Evolutionary conservation across 2,113 vertebrate species (phyloP).

Genomic region (Perca schrenkii): DNA sequence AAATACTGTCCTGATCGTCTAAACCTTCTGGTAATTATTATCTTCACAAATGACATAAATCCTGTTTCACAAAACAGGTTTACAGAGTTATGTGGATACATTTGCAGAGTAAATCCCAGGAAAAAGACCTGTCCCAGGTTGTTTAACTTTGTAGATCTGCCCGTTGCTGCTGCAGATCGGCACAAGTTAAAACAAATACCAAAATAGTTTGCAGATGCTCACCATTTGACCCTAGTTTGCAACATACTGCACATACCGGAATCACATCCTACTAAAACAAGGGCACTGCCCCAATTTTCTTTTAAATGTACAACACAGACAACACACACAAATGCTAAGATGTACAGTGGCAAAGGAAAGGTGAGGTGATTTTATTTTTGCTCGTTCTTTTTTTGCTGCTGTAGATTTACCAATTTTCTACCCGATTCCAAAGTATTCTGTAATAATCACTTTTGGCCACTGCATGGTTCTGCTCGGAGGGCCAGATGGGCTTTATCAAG

Average conservation of each 20-base stretch:
- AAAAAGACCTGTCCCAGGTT: neutral
- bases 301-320: slow-evolving; percentile 64
- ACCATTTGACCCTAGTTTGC: slow-evolving; percentile 49
- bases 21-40: slow-evolving; percentile 4
- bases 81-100: neutral
- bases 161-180: slow-evolving; percentile 21
- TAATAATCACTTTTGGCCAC: slow-evolving; percentile 41
- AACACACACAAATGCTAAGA: slow-evolving; percentile 51
- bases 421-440: slow-evolving; percentile 30
- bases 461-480: neutral
- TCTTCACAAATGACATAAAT: slow-evolving; percentile 3
- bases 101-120: neutral
- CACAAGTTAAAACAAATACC: slow-evolving; percentile 38
- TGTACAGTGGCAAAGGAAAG: slow-evolving; percentile 39
- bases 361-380: slow-evolving; percentile 2
- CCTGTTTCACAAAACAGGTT: neutral
- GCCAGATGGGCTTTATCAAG: slow-evolving; percentile 49
- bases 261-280: slow-evolving; percentile 52
- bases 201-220: slow-evolving; percentile 29
- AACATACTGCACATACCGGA: slow-evolving; percentile 50
- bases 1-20: slow-evolving; percentile 37
- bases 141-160: neutral
- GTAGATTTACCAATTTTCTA: slow-evolving; percentile 9
- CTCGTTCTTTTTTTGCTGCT: slow-evolving; percentile 10
- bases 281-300: slow-evolving; percentile 61